These are phyloP conservation scores for Euplexia lucipara DNA, from an alignment of 2,888 invertebrate species.

Conservation along the genomic window DNA sequence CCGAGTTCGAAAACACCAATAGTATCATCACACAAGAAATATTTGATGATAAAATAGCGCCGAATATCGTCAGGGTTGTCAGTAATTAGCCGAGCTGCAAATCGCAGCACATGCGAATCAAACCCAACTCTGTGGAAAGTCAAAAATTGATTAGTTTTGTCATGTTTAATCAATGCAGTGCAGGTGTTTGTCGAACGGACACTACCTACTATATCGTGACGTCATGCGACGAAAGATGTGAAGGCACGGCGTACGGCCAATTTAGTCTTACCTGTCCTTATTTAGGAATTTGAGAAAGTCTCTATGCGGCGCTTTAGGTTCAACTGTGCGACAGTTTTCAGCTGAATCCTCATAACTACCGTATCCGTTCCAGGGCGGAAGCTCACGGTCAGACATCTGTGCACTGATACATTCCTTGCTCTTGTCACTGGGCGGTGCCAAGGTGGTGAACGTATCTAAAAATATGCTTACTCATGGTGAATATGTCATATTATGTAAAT, in stretches of 20 bases:
- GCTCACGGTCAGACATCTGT: conserved; percentile 81
- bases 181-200: background rate
- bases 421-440: conserved; percentile 85
- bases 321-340: conserved; percentile 95
- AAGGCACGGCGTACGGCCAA: background rate
- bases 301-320: conserved; percentile 94
- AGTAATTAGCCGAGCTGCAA: conserved; percentile 94
- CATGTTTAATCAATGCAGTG: too few relatives aligned
- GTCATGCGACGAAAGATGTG: background rate
- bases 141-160: background rate
- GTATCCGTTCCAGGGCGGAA: conserved; percentile 98
- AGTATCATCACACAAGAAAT: conserved; percentile 96
- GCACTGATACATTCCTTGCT: conserved; percentile 75
- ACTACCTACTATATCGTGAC: too few relatives aligned
- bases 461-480: background rate
- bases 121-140: conserved; percentile 91
- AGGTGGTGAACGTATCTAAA: conserved; percentile 92
- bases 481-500: background rate
- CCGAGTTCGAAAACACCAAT: conserved; percentile 95
- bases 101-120: conserved; percentile 95
- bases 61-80: conserved; percentile 92
- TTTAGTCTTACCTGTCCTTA: conserved; percentile 92
- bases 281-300: conserved; percentile 96
- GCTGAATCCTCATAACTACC: conserved; percentile 97
- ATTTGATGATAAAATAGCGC: conserved; percentile 95